Evolutionary conservation across 2,888 invertebrate genomes (phyloP).

Genomic region (Cephus sareptanus): DNA sequence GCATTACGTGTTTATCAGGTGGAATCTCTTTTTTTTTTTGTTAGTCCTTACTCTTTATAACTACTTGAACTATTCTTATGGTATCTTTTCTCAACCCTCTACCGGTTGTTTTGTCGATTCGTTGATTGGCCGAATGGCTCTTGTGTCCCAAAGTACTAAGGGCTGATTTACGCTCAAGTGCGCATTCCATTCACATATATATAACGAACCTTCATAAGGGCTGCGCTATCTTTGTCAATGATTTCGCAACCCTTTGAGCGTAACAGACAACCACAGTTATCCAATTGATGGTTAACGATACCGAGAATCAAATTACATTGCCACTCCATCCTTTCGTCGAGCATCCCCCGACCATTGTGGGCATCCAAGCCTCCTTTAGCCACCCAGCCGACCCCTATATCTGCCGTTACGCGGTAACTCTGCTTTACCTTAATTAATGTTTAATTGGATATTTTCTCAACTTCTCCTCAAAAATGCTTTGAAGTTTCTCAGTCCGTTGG

Average conservation of each 20-base stretch:
- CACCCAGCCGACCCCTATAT: not conserved
- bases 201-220: too few species aligned
- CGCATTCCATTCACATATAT: too few species aligned
- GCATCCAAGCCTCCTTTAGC: slow-evolving; percentile 16
- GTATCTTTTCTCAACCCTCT: too few species aligned
- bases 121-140: too few species aligned
- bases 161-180: too few species aligned
- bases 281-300: slow-evolving; percentile 46
- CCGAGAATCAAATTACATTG: slow-evolving; percentile 49
- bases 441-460: slow-evolving; percentile 40
- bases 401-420: slow-evolving; percentile 16
- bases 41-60: too few species aligned
- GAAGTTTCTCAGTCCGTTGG: too few species aligned
- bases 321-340: not conserved
- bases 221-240: not conserved
- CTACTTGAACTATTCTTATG: too few species aligned
- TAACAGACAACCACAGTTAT: slow-evolving; percentile 37
- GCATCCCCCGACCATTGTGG: not conserved
- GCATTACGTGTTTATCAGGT: slow-evolving; percentile 8
- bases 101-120: too few species aligned
- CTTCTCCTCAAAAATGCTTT: too few species aligned
- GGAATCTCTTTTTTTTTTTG: too few species aligned
- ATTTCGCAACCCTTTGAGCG: slow-evolving; percentile 42
- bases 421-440: slow-evolving; percentile 47
- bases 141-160: too few species aligned